Evolutionary conservation across 2,888 invertebrate species (phyloP).

Genomic region (Acanthosoma haemorrhoidale): DNA sequence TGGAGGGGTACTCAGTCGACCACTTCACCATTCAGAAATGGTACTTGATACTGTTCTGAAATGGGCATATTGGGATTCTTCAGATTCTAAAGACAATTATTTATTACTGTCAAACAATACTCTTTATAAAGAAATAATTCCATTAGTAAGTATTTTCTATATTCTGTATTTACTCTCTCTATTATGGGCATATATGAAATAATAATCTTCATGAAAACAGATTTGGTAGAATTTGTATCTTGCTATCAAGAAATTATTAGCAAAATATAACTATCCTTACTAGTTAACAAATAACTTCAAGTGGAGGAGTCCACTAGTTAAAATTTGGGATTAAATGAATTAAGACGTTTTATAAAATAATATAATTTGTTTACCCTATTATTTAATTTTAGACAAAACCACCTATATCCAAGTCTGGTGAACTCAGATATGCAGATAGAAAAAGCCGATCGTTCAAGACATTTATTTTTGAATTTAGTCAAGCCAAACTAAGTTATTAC

Average conservation of each 20-base stretch:
- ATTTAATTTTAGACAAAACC: constrained; percentile 54
- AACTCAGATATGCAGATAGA: constrained; percentile 71
- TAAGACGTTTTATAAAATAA: neutral
- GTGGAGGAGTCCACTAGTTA: neutral
- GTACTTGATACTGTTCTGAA: constrained; percentile 57
- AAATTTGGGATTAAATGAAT: neutral
- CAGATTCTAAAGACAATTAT: constrained; percentile 77
- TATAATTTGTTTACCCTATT: neutral
- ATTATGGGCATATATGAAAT: neutral
- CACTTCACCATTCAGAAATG: constrained; percentile 70
- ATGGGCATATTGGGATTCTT: constrained; percentile 85
- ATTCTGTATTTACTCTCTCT: neutral
- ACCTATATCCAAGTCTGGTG: constrained; percentile 63
- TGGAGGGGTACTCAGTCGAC: constrained; percentile 65
- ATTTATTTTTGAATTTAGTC: constrained; percentile 73
- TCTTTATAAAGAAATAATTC: constrained; percentile 47
- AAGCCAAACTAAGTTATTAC: constrained; percentile 68
- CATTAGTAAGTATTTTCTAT: constrained; percentile 44
- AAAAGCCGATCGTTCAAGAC: constrained; percentile 68
- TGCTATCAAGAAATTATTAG: too few species aligned
- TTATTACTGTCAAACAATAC: constrained; percentile 57
- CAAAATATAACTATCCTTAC: too few species aligned
- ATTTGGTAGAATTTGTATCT: too few species aligned
- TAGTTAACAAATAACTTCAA: too few species aligned
- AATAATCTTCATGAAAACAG: neutral